A percentile compares a stretch with the other conserved stretches of the same genome.
Conservation (phyloP, 2,113 vertebrate species). For the Pomatostomus ruficeps region DNA sequence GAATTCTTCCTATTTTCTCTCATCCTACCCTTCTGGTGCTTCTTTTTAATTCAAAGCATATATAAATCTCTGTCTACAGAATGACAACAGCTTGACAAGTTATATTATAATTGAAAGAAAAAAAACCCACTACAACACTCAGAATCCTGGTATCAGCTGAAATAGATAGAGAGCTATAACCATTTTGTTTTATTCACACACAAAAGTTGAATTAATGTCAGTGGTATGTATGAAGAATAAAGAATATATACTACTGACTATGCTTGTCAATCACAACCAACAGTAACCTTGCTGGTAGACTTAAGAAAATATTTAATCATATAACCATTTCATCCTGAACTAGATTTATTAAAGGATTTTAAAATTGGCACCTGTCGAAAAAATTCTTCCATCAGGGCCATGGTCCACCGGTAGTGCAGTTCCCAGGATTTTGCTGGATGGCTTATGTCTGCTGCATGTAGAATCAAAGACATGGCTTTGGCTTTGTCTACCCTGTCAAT, state of each 20-base stretch:
- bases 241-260: background rate
- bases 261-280: background rate
- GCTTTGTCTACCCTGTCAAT: conserved; percentile 89
- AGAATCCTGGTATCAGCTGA: conserved; percentile 16
- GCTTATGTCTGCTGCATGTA: conserved; percentile 95
- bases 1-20: background rate
- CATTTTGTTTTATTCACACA: background rate
- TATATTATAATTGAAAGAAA: conserved; percentile 15
- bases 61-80: conserved; percentile 38
- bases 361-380: conserved; percentile 86
- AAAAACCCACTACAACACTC: background rate
- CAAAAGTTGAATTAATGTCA: conserved; percentile 20
- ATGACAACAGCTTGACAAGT: conserved; percentile 50
- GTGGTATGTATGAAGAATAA: background rate
- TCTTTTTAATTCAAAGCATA: conserved; percentile 14
- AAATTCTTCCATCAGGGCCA: conserved; percentile 92
- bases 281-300: background rate
- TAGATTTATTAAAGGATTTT: conserved; percentile 9
- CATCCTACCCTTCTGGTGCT: background rate
- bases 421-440: conserved; percentile 93
- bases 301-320: background rate
- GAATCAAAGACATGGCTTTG: conserved; percentile 91
- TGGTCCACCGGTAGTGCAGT: conserved; percentile 90
- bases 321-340: background rate
- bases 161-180: conserved; percentile 12